Conservation (phyloP, 2,113 vertebrate species). For the Orcinus orca region DNA sequence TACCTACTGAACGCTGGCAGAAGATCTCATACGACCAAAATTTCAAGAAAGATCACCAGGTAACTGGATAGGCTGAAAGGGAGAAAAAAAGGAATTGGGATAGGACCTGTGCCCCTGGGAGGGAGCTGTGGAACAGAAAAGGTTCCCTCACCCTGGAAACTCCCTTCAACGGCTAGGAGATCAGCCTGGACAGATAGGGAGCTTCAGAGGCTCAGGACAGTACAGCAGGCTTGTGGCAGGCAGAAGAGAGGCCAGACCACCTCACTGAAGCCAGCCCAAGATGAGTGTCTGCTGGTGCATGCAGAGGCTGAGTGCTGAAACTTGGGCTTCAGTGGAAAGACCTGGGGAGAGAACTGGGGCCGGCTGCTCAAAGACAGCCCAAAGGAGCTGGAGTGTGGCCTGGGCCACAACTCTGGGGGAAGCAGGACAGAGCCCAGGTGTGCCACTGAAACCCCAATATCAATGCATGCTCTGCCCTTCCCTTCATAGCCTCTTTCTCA, state of each 20-base stretch:
- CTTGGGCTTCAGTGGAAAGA: not conserved
- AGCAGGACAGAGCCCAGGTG: not conserved
- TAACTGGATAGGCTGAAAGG: not conserved
- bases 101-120: not conserved
- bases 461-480: rapidly evolving
- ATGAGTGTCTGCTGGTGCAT: not conserved
- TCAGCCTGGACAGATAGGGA: not conserved
- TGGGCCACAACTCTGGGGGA: not conserved
- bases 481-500: not conserved
- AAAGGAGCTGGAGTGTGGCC: not conserved
- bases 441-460: not conserved
- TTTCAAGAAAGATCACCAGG: not conserved
- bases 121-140: not conserved
- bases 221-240: not conserved
- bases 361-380: not conserved
- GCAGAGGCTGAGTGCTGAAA: not conserved
- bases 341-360: not conserved
- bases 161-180: not conserved
- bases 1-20: not conserved
- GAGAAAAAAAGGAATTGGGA: not conserved
- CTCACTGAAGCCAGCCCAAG: not conserved
- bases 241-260: not conserved
- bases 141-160: not conserved
- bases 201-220: not conserved
- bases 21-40: not conserved